phyloP scores from a whole-genome alignment of 2,888 invertebrate genomes.

The Osmoderma eremita region DNA sequence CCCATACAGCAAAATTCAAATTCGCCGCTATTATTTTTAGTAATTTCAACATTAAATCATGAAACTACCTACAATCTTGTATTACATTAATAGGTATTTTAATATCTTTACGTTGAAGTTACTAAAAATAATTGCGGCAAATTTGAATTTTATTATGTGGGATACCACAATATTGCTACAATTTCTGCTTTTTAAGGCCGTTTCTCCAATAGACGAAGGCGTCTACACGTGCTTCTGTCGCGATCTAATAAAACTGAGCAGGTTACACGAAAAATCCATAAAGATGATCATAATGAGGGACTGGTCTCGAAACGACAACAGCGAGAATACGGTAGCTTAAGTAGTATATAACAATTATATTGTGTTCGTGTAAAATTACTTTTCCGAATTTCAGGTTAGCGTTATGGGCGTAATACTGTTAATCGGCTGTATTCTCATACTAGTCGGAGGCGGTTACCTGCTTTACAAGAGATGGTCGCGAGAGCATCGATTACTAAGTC shows the following conservation, averaged over 20 bases:
- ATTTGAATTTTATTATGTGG: no score
- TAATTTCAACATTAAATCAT: no score
- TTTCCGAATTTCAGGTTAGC: constrained; percentile 42
- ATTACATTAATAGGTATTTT: no score
- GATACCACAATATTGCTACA: no score
- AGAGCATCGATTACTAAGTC: constrained; percentile 45
- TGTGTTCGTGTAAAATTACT: constrained; percentile 24
- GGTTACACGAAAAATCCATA: constrained; percentile 67
- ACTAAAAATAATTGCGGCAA: no score
- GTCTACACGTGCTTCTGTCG: constrained; percentile 73
- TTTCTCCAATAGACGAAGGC: constrained; percentile 71
- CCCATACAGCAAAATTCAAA: no score
- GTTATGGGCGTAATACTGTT: constrained; percentile 44
- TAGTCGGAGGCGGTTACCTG: constrained; percentile 39
- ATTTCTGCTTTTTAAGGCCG: constrained; percentile 63
- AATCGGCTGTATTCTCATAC: constrained; percentile 40
- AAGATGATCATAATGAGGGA: constrained; percentile 70
- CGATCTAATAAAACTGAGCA: constrained; percentile 64
- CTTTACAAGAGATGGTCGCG: constrained; percentile 43
- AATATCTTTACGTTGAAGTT: no score
- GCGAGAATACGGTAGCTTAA: constrained; percentile 45
- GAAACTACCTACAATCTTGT: no score
- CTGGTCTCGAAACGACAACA: constrained; percentile 56
- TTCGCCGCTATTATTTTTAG: no score
- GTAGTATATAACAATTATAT: constrained; percentile 17